Evolutionary conservation across 2,113 vertebrate species (phyloP).

Genomic region (Phoxinus phoxinus): DNA sequence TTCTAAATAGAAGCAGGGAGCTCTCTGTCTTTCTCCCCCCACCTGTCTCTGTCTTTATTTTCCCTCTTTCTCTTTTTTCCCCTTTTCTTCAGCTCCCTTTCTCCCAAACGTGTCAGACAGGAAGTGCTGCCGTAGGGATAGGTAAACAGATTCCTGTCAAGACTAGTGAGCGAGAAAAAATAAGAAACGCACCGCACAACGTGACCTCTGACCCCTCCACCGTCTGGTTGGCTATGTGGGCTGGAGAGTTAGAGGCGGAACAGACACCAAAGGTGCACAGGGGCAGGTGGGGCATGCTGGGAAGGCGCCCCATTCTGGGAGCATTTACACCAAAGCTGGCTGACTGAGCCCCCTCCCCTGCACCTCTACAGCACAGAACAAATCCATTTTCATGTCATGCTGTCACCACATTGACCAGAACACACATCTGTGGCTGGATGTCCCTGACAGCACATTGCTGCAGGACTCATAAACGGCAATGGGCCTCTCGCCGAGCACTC

Average conservation of each 20-base stretch:
- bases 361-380: constrained; percentile 60
- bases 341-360: not conserved
- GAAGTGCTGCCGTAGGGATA: constrained; percentile 39
- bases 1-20: constrained; percentile 29
- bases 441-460: constrained; percentile 44
- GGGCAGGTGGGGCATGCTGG: constrained; percentile 35
- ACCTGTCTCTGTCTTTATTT: constrained; percentile 33
- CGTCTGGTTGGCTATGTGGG: constrained; percentile 41
- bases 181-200: constrained; percentile 15
- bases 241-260: not conserved
- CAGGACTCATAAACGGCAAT: constrained; percentile 48
- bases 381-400: constrained; percentile 72
- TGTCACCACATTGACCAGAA: constrained; percentile 58
- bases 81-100: not conserved
- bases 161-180: constrained; percentile 68
- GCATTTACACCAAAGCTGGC: constrained; percentile 24
- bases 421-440: constrained; percentile 57
- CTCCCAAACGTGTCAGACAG: constrained; percentile 34
- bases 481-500: constrained; percentile 19
- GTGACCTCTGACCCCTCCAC: constrained; percentile 18
- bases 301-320: constrained; percentile 63
- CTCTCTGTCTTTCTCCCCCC: constrained; percentile 17
- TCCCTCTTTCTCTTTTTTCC: not conserved
- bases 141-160: constrained; percentile 70
- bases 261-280: not conserved